phyloP scores from a whole-genome alignment of 1,140 invertebrate species.

The Listronotus bonariensis region DNA sequence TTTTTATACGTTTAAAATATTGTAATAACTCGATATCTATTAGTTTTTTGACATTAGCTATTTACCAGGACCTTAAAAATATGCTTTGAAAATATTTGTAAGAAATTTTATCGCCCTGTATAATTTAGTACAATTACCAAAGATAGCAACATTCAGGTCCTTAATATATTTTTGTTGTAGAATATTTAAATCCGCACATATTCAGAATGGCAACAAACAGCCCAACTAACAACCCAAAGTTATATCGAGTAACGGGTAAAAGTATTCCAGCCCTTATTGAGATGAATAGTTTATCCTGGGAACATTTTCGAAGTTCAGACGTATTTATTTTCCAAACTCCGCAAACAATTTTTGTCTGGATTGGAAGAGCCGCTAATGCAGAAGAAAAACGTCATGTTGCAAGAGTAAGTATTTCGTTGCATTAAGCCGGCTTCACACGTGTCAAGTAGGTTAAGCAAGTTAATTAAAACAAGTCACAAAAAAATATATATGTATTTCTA shows the following conservation, averaged over 20 bases:
- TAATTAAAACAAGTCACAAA: no score
- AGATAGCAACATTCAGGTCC: no score
- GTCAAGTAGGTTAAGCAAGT: no score
- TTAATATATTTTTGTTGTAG: conserved; percentile 40
- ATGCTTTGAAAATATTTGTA: no score
- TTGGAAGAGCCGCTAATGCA: conserved; percentile 73
- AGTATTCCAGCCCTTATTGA: conserved; percentile 69
- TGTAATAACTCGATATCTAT: no score
- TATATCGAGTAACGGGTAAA: conserved; percentile 76
- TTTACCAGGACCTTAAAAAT: no score
- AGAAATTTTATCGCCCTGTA: no score
- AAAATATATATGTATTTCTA: no score
- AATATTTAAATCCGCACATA: conserved; percentile 37
- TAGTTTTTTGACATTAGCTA: no score
- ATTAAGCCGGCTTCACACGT: no score
- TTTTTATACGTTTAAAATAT: no score
- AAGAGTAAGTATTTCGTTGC: conserved; percentile 55
- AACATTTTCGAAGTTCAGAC: conserved; percentile 82
- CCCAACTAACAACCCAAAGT: conserved; percentile 55
- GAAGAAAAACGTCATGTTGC: conserved; percentile 70
- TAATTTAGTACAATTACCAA: no score
- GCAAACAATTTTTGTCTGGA: conserved; percentile 76
- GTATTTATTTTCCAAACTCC: conserved; percentile 82
- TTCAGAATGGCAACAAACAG: conserved; percentile 37
- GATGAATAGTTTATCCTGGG: conserved; percentile 74